Percentiles rank a stretch among this genome's conserved stretches.
Conservation (phyloP, 1,140 invertebrate genomes). For the Tyrophagus putrescentiae region DNA sequence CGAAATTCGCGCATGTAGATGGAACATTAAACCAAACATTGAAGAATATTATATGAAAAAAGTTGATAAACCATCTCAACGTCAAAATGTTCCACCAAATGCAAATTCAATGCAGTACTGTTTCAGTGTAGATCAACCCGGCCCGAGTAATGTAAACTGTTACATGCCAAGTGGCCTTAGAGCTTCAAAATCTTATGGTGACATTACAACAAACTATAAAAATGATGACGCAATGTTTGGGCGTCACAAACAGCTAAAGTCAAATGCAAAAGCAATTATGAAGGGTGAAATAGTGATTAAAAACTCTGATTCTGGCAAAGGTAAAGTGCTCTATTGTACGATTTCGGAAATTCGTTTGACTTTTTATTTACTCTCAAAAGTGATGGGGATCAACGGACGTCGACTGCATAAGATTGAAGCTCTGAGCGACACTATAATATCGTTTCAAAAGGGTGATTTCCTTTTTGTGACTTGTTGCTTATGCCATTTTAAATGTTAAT, state of each 20-base stretch:
- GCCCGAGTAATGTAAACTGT: no score
- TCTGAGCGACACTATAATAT: slow-evolving; percentile 90
- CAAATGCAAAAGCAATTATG: slow-evolving; percentile 75
- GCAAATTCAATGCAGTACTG: background rate
- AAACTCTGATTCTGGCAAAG: slow-evolving; percentile 85
- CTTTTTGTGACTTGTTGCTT: background rate
- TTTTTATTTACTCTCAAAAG: slow-evolving; percentile 39
- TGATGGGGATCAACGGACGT: slow-evolving; percentile 95
- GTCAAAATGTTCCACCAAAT: background rate
- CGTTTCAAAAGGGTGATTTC: slow-evolving; percentile 71
- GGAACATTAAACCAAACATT: slow-evolving; percentile 60
- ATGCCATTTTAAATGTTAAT: background rate
- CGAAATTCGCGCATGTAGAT: slow-evolving; percentile 67
- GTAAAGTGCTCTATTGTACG: slow-evolving; percentile 38
- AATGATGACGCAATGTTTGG: slow-evolving; percentile 73
- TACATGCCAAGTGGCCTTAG: background rate
- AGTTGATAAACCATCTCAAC: slow-evolving; percentile 45
- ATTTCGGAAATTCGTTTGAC: slow-evolving; percentile 20
- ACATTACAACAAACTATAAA: slow-evolving; percentile 41
- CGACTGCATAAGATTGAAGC: slow-evolving; percentile 94
- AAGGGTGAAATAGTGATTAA: slow-evolving; percentile 84
- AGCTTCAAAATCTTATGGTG: slow-evolving; percentile 26
- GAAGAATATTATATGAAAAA: slow-evolving; percentile 66
- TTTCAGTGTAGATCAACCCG: background rate
- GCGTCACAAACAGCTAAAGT: slow-evolving; percentile 59